phyloP scores from a whole-genome alignment of 2,113 vertebrate genomes.

The Phasianus colchicus region DNA sequence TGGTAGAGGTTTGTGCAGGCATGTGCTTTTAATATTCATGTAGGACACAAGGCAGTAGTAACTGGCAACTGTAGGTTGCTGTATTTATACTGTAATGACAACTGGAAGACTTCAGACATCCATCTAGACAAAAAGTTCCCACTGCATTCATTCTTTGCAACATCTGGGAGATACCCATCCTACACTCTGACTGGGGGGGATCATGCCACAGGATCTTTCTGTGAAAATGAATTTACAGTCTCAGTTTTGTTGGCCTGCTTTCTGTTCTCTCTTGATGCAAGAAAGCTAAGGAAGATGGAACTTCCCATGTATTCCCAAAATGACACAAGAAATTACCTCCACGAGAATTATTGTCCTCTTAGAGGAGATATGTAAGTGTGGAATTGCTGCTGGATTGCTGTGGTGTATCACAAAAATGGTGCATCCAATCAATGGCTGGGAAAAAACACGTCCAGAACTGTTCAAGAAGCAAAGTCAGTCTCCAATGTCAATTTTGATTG shows the following conservation, averaged over 20 bases:
- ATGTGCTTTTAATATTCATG: constrained; percentile 34
- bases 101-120: background rate
- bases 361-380: background rate
- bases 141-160: background rate
- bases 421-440: background rate
- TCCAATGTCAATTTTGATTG: background rate
- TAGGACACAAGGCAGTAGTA: constrained; percentile 8
- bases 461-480: background rate
- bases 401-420: background rate
- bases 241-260: background rate
- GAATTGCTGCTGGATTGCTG: background rate
- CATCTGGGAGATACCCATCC: background rate
- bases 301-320: fast-evolving
- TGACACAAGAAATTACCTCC: background rate
- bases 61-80: background rate
- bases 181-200: background rate
- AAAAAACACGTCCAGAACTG: background rate
- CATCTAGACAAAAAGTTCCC: background rate
- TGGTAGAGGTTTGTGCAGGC: constrained; percentile 38
- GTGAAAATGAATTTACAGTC: background rate
- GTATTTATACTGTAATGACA: background rate
- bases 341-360: background rate
- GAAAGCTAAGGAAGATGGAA: background rate
- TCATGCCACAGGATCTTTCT: background rate
- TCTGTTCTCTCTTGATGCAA: background rate